Conservation (phyloP, 2,888 invertebrate species). For the Belgica antarctica region DNA sequence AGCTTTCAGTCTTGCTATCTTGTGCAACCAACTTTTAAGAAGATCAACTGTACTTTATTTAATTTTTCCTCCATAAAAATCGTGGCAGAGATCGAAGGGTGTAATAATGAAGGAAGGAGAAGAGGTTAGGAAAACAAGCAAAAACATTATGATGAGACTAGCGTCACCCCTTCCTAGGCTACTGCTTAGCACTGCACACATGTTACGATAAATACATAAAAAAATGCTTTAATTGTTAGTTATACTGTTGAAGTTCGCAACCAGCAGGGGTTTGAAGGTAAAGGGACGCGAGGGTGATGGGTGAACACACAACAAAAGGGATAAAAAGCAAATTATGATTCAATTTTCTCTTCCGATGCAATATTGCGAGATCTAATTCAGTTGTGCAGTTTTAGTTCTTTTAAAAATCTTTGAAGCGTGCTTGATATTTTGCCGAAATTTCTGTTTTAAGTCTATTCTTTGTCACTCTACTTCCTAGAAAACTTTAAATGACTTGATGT, state of each 20-base stretch:
- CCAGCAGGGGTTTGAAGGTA: not conserved
- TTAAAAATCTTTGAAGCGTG: not conserved
- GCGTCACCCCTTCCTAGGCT: conserved; percentile 7
- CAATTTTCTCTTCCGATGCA: conserved; percentile 20
- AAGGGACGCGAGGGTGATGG: not conserved
- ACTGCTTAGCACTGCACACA: conserved; percentile 13
- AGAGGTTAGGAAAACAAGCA: conserved; percentile 9
- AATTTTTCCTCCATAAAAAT: too few relatives aligned
- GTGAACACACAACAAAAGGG: not conserved
- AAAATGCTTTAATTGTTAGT: conserved; percentile 28
- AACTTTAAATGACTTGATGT: not conserved
- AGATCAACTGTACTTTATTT: too few relatives aligned
- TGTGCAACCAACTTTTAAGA: too few relatives aligned
- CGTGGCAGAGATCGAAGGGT: not conserved
- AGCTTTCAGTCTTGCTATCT: too few relatives aligned
- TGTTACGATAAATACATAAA: conserved; percentile 33
- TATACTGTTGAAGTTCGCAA: not conserved
- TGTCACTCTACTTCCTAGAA: not conserved
- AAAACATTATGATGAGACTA: conserved; percentile 8
- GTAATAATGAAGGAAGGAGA: conserved; percentile 13
- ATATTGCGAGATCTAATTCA: not conserved
- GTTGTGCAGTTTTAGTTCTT: not conserved
- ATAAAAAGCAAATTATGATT: conserved; percentile 33
- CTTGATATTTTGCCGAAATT: too few relatives aligned
- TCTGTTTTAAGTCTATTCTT: not conserved